Percentiles rank a stretch among this genome's conserved stretches.
phyloP scores from a whole-genome alignment of 2,113 vertebrate genomes.

The cat (Felis catus) region F.catus_Fca126_mat1.0 CM031411.1:41592001-41592500 shows the following conservation, averaged over 20 bases:
- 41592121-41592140: background rate
- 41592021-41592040: constrained; percentile 42
- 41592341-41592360: background rate
- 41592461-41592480: background rate
- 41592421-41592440: background rate
- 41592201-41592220: constrained; percentile 19
- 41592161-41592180: background rate
- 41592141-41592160: background rate
- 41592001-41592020: background rate
- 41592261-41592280: background rate
- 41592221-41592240: background rate
- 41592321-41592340: background rate
- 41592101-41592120: constrained; percentile 16
- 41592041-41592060: background rate
- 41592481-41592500: background rate
- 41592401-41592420: background rate
- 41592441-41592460: background rate
- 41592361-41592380: background rate
- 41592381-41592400: background rate
- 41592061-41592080: constrained; percentile 1
- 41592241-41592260: background rate
- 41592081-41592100: background rate
- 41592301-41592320: background rate
- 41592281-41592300: background rate
- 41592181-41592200: background rate